These are phyloP conservation scores for Ischnus inquisitorius DNA, from an alignment of 2,888 invertebrate species.

Conservation along the genomic window DNA sequence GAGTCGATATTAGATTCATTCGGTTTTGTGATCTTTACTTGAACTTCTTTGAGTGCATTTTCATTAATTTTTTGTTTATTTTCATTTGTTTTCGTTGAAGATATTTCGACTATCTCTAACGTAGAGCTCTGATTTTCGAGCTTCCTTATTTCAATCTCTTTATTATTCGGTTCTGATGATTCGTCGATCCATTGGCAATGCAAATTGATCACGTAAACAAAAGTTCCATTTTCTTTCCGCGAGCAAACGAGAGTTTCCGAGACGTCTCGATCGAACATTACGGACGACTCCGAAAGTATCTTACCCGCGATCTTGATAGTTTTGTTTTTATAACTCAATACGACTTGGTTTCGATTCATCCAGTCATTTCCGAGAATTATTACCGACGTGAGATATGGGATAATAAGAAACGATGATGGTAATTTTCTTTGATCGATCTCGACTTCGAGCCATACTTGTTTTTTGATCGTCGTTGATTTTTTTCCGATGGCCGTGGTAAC, in stretches of 20 bases:
- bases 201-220: background rate
- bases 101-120: no score
- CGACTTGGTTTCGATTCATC: conserved; percentile 19
- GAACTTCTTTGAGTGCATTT: no score
- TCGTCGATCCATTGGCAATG: no score
- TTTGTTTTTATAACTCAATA: conserved; percentile 28
- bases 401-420: background rate
- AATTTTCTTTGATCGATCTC: background rate
- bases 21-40: no score
- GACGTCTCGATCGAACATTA: background rate
- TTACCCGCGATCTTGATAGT: background rate
- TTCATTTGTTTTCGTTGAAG: no score
- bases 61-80: no score
- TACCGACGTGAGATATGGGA: background rate
- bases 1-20: no score
- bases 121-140: no score
- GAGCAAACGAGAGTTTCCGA: conserved; percentile 1
- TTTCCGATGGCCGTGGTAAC: conserved; percentile 6
- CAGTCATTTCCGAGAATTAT: conserved; percentile 17
- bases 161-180: no score
- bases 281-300: background rate
- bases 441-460: background rate
- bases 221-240: background rate
- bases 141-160: no score
- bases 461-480: conserved; percentile 1